Percentiles rank a stretch among this genome's conserved stretches.
Evolutionary conservation across 2,113 vertebrate genomes (phyloP).

Genomic region (Vombatus ursinus): DNA sequence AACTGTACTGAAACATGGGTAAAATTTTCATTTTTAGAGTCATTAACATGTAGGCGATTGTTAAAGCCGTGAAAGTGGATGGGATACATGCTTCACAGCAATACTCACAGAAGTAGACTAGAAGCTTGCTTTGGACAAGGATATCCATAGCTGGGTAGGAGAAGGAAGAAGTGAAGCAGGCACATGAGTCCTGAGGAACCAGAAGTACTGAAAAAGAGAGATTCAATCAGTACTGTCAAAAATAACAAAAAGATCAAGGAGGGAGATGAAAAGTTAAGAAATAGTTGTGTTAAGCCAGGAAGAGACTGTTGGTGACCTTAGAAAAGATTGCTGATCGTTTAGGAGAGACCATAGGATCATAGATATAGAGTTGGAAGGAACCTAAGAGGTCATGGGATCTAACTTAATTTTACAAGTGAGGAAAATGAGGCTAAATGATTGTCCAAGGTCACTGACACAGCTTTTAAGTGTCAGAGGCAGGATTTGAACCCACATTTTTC

Average conservation of each 20-base stretch:
- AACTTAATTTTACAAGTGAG: no score
- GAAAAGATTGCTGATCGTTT: no score
- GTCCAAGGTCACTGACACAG: no score
- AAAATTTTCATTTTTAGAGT: not conserved
- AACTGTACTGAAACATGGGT: not conserved
- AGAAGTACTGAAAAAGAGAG: not conserved
- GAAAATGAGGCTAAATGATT: no score
- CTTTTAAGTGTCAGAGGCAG: no score
- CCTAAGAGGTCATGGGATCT: no score
- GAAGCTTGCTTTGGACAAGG: not conserved
- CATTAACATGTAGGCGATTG: not conserved
- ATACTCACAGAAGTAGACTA: not conserved
- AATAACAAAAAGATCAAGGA: not conserved
- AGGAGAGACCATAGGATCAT: no score
- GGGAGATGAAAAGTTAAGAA: not conserved
- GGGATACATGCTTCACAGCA: not conserved
- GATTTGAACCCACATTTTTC: no score
- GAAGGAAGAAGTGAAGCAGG: not conserved
- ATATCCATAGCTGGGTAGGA: not conserved
- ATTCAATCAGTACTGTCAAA: slow-evolving; percentile 13
- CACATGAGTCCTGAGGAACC: not conserved
- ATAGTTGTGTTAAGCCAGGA: not conserved
- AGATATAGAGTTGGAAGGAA: no score
- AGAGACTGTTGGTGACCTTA: not conserved
- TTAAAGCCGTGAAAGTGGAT: not conserved